Percentiles rank a stretch among this genome's conserved stretches.
phyloP scores from a whole-genome alignment of 2,888 invertebrate species.

The Congeria kusceri region DNA sequence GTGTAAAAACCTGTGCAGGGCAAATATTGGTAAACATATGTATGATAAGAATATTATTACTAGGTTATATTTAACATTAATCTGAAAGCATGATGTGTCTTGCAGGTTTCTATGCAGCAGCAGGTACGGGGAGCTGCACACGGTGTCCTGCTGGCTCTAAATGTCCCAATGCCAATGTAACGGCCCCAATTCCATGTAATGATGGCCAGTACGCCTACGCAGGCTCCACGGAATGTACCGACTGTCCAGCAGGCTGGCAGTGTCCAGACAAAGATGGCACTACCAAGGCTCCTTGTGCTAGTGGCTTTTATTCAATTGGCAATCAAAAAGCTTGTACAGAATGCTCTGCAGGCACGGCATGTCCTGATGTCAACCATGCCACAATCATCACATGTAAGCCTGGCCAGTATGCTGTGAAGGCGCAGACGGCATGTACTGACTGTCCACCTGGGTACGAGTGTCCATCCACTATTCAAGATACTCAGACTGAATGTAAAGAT shows the following conservation, averaged over 20 bases:
- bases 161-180: slow-evolving; percentile 66
- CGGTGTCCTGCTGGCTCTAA: slow-evolving; percentile 78
- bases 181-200: slow-evolving; percentile 56
- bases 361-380: slow-evolving; percentile 72
- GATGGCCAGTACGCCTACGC: slow-evolving; percentile 68
- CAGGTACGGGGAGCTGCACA: slow-evolving; percentile 76
- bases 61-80: neutral
- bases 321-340: slow-evolving; percentile 71
- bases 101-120: slow-evolving; percentile 76
- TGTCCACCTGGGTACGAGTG: slow-evolving; percentile 81
- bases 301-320: slow-evolving; percentile 74
- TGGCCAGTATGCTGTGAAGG: slow-evolving; percentile 77
- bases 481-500: slow-evolving; percentile 70
- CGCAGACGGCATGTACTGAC: slow-evolving; percentile 70
- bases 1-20: no score
- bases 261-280: slow-evolving; percentile 74
- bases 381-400: slow-evolving; percentile 64
- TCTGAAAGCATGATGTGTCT: slow-evolving; percentile 14
- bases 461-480: slow-evolving; percentile 65
- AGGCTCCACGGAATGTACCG: slow-evolving; percentile 62
- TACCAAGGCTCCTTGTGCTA: slow-evolving; percentile 72
- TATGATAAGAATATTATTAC: no score
- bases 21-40: no score
- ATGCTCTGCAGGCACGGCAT: slow-evolving; percentile 79
- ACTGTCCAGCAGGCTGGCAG: slow-evolving; percentile 73